A percentile compares a stretch with the other conserved stretches of the same genome.
Evolutionary conservation across 2,113 vertebrate species (phyloP).

Genomic region (Zosterops lateralis): DNA sequence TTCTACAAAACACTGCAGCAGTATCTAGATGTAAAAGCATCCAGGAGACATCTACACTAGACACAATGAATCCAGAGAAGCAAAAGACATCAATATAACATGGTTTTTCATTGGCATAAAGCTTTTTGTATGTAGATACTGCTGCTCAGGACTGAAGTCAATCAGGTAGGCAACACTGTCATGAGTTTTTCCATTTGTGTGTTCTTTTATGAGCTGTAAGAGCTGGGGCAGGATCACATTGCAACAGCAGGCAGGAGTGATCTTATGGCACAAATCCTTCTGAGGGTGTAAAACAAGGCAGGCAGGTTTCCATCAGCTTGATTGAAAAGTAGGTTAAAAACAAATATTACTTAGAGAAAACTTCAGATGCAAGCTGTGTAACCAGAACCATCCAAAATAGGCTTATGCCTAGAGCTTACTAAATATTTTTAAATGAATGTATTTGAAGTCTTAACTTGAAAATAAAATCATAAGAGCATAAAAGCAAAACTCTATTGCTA

Average conservation of each 20-base stretch:
- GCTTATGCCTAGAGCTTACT: background rate
- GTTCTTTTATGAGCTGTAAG: background rate
- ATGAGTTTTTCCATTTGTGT: background rate
- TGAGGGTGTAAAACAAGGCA: background rate
- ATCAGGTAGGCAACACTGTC: background rate
- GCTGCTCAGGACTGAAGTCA: background rate
- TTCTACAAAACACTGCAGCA: background rate
- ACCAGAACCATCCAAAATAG: background rate
- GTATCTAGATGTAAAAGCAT: background rate
- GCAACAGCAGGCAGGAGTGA: background rate
- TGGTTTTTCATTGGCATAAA: background rate
- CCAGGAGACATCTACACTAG: background rate
- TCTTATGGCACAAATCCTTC: background rate
- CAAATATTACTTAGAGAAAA: background rate
- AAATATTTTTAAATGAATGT: background rate
- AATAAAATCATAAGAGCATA: background rate
- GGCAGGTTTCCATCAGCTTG: background rate
- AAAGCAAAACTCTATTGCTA: background rate
- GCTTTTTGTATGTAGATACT: background rate
- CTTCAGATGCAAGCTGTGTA: background rate
- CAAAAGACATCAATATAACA: background rate
- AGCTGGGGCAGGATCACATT: fast-evolving
- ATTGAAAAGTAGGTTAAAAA: background rate
- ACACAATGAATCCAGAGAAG: background rate
- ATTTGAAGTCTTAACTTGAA: constrained; percentile 1